Evolutionary conservation across 2,888 invertebrate species (phyloP), one percentile per base, ranked within the genome.

Genomic region (Cantharis rustica): DNA sequence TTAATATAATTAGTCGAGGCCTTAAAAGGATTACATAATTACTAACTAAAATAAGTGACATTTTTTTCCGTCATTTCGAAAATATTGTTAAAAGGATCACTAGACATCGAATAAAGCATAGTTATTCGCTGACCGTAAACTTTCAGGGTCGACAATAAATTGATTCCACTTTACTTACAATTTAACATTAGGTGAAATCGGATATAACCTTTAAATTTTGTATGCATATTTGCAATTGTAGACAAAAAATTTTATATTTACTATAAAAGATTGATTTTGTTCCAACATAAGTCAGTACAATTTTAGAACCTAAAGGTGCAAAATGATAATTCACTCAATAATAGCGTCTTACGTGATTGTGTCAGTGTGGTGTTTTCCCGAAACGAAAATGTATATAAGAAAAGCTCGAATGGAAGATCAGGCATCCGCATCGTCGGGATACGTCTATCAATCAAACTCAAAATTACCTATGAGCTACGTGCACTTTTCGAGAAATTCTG

Each of bases 381-480:
- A 69, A n/a, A 66, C 27, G 15, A 17, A 68, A 62, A 74, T 77
- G 72, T 77, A 75, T 66, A 63, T 75, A 61, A 61, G 72, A 23
- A 66, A 64, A 31, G 75, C 75, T 11, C 89, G 90, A 0, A 90
- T 90, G 63, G 90, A 90, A 5, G 92, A 92, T 84, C 89, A 92
- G 47, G 91, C 90, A 78, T 90, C 90, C 0, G 91, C 91, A 0
- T 91, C 91, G 0, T 90, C 91, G 0, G 92, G 91, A 0, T 92
- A 91, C 85, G 89, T 90, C 61, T 90, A 90, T 84, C 89, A 89
- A 80, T 90, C 90, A 82, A 88, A 89, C 74, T 88, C 86, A 76
- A 87, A 89, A 61, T 89, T 90, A 0, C 89, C 89, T 0, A 89
- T 88, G 3, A 89, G 89, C 79, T 89, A 90, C 69, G 86, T 89